Conservation (phyloP, 1,140 invertebrate species). For the Heliothis virescens region DNA sequence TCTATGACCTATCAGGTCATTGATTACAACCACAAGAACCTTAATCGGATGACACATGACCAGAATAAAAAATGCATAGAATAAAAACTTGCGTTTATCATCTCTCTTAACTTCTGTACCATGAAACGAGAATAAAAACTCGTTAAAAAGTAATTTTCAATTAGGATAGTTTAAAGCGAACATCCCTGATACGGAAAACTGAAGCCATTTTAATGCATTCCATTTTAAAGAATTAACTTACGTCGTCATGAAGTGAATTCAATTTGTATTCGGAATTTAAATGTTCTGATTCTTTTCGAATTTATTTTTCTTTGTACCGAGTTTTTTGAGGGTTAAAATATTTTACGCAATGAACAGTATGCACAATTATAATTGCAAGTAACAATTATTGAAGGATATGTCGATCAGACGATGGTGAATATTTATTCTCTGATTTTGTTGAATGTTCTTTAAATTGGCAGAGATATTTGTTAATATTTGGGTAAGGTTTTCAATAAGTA, state of each 20-base stretch:
- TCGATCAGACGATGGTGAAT: not conserved
- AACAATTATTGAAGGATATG: not conserved
- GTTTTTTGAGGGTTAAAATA: not conserved
- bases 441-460: too few species aligned
- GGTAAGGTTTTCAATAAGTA: too few species aligned
- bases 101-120: not conserved
- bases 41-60: not conserved
- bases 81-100: not conserved
- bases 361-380: not conserved
- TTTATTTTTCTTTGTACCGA: constrained; percentile 5
- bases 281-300: constrained; percentile 29
- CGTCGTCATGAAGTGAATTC: constrained; percentile 23
- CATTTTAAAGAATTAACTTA: constrained; percentile 10
- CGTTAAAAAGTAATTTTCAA: constrained; percentile 26
- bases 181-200: not conserved
- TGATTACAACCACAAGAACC: too few species aligned
- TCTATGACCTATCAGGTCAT: too few species aligned
- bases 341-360: not conserved
- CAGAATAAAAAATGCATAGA: not conserved
- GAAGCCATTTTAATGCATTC: constrained; percentile 7
- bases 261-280: constrained; percentile 25
- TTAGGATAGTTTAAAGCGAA: constrained; percentile 7
- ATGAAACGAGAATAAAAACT: constrained; percentile 1
- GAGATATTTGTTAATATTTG: too few species aligned
- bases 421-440: too few species aligned